Conservation (phyloP, 1,140 invertebrate species). For the Hydropsyche tenuis region DNA sequence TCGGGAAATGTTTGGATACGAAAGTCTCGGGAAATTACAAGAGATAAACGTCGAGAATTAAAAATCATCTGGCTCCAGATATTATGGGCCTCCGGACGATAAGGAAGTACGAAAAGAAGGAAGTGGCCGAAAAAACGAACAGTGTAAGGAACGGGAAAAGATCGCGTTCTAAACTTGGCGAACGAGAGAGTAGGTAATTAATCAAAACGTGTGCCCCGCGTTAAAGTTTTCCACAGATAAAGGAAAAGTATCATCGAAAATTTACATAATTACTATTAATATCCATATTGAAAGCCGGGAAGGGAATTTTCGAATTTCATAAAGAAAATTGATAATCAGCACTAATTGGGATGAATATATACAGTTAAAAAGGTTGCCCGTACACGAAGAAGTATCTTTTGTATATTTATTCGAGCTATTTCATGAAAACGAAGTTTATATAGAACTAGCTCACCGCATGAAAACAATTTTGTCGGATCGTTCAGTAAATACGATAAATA, state of each 20-base stretch:
- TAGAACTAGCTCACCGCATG: no score
- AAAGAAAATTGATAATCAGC: not conserved
- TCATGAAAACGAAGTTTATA: no score
- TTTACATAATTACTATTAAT: constrained; percentile 33
- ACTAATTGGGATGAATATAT: constrained; percentile 1
- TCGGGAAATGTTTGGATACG: constrained; percentile 20
- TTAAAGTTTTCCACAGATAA: constrained; percentile 32
- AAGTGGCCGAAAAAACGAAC: not conserved
- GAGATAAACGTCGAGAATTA: constrained; percentile 26
- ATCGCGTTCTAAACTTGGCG: no score
- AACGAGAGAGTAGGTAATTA: constrained; percentile 17
- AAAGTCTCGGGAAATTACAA: constrained; percentile 7
- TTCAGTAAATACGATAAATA: no score
- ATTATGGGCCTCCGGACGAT: not conserved
- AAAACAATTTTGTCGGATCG: no score
- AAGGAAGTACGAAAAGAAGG: not conserved
- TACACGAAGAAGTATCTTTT: no score
- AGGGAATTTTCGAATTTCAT: not conserved
- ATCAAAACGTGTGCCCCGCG: constrained; percentile 25
- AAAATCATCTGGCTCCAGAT: constrained; percentile 22
- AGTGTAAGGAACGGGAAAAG: not conserved
- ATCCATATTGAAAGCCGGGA: not conserved
- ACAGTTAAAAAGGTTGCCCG: no score
- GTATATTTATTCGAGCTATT: no score
- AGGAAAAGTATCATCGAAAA: constrained; percentile 25